phyloP scores from a whole-genome alignment of 2,113 vertebrate species.

The Siniperca chuatsi region DNA sequence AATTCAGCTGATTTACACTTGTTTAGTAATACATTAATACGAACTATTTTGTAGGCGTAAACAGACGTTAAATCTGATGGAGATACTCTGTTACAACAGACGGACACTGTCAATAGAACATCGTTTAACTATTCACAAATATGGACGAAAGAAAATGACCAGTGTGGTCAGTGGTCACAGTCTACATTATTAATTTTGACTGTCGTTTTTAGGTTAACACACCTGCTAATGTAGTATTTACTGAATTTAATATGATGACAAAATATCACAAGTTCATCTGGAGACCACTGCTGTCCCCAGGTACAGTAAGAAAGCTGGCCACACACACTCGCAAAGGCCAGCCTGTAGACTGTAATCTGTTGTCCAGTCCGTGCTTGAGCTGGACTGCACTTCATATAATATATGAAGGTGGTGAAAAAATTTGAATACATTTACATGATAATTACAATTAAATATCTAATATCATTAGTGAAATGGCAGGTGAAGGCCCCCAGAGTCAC shows the following conservation, averaged over 20 bases:
- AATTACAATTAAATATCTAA: slow-evolving; percentile 11
- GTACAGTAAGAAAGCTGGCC: background rate
- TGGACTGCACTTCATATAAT: background rate
- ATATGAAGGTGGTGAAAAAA: background rate
- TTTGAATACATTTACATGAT: background rate
- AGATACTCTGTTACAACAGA: background rate
- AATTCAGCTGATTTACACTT: too few relatives aligned
- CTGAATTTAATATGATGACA: background rate
- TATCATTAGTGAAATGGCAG: background rate
- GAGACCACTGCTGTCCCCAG: background rate
- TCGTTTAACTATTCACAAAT: background rate
- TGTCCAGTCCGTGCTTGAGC: background rate
- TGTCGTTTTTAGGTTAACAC: background rate
- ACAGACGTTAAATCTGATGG: background rate
- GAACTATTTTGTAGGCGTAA: background rate
- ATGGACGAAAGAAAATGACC: background rate
- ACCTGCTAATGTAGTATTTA: background rate
- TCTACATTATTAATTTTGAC: background rate
- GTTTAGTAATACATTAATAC: too few relatives aligned
- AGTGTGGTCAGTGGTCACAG: background rate
- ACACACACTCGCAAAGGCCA: background rate
- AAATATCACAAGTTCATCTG: background rate
- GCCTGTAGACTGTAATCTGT: background rate
- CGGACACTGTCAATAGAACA: too few relatives aligned
- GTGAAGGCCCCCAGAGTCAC: slow-evolving; percentile 24